A percentile compares a stretch with the other conserved stretches of the same genome.
Evolutionary conservation across 2,888 invertebrate species (phyloP).

Genomic region (Diploptera punctata): DNA sequence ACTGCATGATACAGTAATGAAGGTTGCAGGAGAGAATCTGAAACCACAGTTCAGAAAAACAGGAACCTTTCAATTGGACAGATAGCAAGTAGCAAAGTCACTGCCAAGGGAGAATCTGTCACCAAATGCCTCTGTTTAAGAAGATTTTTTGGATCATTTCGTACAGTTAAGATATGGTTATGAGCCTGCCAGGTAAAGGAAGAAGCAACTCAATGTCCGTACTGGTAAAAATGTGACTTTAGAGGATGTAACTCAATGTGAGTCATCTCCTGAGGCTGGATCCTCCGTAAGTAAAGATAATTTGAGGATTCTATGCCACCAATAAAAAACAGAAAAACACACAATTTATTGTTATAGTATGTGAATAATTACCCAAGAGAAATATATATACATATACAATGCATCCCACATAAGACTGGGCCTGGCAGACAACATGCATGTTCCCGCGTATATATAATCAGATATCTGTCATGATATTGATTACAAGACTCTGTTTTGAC

Average conservation of each 20-base stretch:
- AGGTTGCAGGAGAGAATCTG: neutral
- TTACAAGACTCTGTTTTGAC: too few species aligned
- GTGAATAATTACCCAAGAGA: too few species aligned
- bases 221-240: neutral
- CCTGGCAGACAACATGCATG: too few species aligned
- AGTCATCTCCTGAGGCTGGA: conserved; percentile 13
- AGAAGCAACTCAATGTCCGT: neutral
- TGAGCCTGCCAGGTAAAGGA: neutral
- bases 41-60: neutral
- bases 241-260: neutral
- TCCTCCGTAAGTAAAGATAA: neutral
- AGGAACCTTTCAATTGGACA: neutral
- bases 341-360: too few species aligned
- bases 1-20: neutral
- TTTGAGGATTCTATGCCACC: too few species aligned
- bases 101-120: neutral
- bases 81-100: too few species aligned
- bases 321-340: too few species aligned
- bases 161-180: neutral
- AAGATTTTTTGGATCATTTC: neutral
- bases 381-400: too few species aligned
- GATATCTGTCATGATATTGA: neutral
- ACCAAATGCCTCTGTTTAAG: neutral
- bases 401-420: too few species aligned
- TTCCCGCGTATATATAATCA: neutral